Conservation (phyloP, 2,113 vertebrate genomes). For the Entomyzon cyanotis region DNA sequence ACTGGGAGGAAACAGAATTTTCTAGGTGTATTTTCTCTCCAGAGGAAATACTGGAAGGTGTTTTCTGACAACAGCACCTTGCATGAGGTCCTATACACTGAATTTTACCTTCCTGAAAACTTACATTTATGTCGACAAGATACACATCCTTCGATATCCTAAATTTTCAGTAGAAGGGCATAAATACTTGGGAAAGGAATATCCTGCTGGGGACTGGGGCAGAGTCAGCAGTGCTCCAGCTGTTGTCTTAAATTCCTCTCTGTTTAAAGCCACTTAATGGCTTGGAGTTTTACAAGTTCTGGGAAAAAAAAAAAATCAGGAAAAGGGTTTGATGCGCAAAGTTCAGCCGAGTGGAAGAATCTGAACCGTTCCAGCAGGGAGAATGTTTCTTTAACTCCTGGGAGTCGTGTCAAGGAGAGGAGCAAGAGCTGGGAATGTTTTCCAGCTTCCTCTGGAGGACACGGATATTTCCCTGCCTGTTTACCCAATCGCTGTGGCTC, state of each 20-base stretch:
- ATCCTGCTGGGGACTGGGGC: not conserved
- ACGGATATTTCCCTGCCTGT: not conserved
- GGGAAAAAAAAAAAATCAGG: not conserved
- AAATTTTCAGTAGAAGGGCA: not conserved
- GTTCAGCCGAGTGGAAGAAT: not conserved
- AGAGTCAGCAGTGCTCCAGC: not conserved
- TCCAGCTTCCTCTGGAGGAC: not conserved
- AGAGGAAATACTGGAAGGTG: not conserved
- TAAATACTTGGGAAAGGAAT: not conserved
- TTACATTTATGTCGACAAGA: accelerated
- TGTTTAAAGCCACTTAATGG: not conserved
- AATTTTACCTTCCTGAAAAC: not conserved
- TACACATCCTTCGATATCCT: not conserved
- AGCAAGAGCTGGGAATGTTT: not conserved
- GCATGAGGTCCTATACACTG: not conserved
- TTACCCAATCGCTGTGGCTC: not conserved
- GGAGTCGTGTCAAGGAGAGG: not conserved
- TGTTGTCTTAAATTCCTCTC: not conserved
- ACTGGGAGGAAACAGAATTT: not conserved
- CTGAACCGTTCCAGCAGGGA: not conserved
- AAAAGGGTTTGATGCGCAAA: not conserved
- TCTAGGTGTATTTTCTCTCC: not conserved
- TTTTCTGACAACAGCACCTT: not conserved
- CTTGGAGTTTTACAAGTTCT: not conserved
- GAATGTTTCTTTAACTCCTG: not conserved